A percentile compares a stretch with the other conserved stretches of the same genome.
These are phyloP conservation scores for Cydia splendana DNA, from an alignment of 1,140 invertebrate genomes.

Conservation along the genomic window DNA sequence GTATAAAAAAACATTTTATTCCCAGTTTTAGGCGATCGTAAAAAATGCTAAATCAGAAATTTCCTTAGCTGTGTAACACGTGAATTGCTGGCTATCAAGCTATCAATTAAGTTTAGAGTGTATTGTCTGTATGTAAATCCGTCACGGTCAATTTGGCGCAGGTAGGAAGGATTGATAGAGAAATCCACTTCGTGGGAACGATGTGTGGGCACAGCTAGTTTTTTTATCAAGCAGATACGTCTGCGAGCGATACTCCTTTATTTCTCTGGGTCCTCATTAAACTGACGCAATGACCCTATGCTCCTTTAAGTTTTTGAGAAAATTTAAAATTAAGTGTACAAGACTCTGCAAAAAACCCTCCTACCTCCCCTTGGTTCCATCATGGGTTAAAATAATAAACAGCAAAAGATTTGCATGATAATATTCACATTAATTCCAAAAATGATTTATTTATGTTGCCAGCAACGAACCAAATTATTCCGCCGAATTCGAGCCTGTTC, in stretches of 20 bases:
- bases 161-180: background rate
- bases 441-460: background rate
- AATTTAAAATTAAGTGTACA: too few species aligned
- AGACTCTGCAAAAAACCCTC: too few species aligned
- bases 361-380: too few species aligned
- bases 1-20: too few species aligned
- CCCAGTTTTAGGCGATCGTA: too few species aligned
- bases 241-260: too few species aligned
- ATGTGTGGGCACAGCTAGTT: background rate
- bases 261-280: too few species aligned
- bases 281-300: too few species aligned
- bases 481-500: background rate
- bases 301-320: too few species aligned
- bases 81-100: background rate
- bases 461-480: slow-evolving; percentile 20
- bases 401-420: background rate
- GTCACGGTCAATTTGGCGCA: background rate
- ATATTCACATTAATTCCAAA: background rate
- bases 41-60: too few species aligned
- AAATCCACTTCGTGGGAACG: background rate
- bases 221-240: too few species aligned
- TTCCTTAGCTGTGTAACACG: background rate
- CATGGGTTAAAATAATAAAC: too few species aligned
- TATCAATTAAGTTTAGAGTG: background rate
- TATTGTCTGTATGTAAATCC: background rate